Conservation (phyloP, 1,140 invertebrate species). For the Papilio machaon region DNA sequence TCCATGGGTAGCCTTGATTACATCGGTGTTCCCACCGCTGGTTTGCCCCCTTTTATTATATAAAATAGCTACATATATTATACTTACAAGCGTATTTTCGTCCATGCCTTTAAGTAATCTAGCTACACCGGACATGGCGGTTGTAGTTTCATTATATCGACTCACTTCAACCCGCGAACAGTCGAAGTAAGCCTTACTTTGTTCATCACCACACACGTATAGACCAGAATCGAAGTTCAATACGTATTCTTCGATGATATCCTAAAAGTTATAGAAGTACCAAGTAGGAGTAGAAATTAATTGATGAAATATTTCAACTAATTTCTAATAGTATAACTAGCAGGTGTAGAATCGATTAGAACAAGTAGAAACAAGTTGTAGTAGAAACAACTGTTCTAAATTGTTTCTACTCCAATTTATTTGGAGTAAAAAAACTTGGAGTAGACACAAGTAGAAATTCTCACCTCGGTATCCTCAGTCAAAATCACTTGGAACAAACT, state of each 20-base stretch:
- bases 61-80: no score
- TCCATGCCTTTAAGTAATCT: constrained; percentile 45
- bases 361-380: neutral
- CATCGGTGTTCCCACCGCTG: no score
- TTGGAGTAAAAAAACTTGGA: neutral
- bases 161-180: constrained; percentile 46
- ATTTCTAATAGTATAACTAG: no score
- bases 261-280: constrained; percentile 3
- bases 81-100: constrained; percentile 44
- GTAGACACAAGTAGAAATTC: neutral
- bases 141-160: constrained; percentile 47
- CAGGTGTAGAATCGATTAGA: no score
- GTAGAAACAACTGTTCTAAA: neutral
- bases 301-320: no score
- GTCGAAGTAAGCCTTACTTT: constrained; percentile 46
- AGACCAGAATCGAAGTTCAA: constrained; percentile 55
- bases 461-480: neutral
- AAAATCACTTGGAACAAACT: neutral
- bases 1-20: no score
- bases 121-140: constrained; percentile 44
- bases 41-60: no score
- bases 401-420: no score
- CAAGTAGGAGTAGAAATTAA: neutral
- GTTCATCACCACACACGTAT: constrained; percentile 48
- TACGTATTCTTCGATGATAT: constrained; percentile 42